Evolutionary conservation across 2,888 invertebrate species (phyloP).

Genomic region (Lymantria monacha): DNA sequence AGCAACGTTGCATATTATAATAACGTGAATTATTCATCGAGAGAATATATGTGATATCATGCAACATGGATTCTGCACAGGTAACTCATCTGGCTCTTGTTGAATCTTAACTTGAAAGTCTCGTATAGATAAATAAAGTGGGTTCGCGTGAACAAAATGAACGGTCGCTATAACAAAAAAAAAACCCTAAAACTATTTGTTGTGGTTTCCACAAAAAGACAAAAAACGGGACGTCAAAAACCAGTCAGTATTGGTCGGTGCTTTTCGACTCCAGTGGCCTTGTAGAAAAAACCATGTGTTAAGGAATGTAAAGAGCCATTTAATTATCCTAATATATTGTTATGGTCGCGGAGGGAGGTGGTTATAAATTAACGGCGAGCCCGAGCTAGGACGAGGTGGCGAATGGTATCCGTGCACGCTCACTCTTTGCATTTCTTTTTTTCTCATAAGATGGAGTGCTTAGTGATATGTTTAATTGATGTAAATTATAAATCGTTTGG

Average conservation of each 20-base stretch:
- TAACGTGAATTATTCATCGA: too few species aligned
- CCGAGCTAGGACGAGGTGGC: constrained; percentile 58
- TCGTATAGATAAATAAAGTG: constrained; percentile 33
- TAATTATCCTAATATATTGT: constrained; percentile 83
- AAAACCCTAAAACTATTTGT: constrained; percentile 77
- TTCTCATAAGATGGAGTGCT: constrained; percentile 16
- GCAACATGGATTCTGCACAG: background rate
- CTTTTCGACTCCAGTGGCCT: constrained; percentile 72
- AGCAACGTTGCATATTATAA: constrained; percentile 1
- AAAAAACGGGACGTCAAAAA: constrained; percentile 72
- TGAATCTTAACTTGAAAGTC: constrained; percentile 25
- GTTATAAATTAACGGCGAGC: constrained; percentile 72
- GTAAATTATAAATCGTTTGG: constrained; percentile 13
- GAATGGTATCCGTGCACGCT: constrained; percentile 47
- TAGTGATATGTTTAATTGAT: constrained; percentile 19
- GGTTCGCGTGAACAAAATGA: constrained; percentile 69
- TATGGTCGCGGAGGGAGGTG: constrained; percentile 75
- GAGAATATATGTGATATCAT: background rate
- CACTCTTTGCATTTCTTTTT: constrained; percentile 18
- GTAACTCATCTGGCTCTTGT: constrained; percentile 10
- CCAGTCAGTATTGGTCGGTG: constrained; percentile 80
- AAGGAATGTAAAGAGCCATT: constrained; percentile 82
- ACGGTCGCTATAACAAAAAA: constrained; percentile 68
- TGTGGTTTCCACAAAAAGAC: constrained; percentile 74
- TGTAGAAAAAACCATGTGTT: constrained; percentile 78